Evolutionary conservation across 2,888 invertebrate genomes (phyloP).

Genomic region (Drosophila infuscata): DNA sequence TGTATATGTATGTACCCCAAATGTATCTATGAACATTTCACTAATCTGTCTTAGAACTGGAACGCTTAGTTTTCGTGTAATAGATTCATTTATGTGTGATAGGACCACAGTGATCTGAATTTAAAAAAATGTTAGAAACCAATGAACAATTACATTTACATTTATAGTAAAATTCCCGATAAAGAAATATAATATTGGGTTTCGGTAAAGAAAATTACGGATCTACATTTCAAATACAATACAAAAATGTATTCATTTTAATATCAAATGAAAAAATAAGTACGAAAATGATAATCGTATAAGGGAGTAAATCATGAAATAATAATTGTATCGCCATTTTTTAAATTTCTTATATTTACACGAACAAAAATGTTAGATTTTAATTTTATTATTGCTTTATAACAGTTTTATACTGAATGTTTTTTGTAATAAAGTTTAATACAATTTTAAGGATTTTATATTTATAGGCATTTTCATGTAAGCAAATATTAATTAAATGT

Average conservation of each 20-base stretch:
- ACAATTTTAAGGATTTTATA: slow-evolving; percentile 5
- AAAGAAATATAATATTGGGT: slow-evolving; percentile 7
- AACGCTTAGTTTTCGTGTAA: slow-evolving; percentile 30
- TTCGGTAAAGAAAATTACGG: slow-evolving; percentile 5
- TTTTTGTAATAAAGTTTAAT: slow-evolving; percentile 33
- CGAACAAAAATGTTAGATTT: slow-evolving; percentile 40
- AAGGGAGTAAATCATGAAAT: slow-evolving; percentile 15
- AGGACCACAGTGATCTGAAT: slow-evolving; percentile 38
- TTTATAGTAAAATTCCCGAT: slow-evolving; percentile 17
- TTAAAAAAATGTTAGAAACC: slow-evolving; percentile 15
- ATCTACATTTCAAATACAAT: slow-evolving; percentile 11
- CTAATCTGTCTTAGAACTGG: slow-evolving; percentile 39
- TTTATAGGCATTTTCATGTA: neutral
- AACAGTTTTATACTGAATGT: slow-evolving; percentile 30
- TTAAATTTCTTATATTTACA: slow-evolving; percentile 21
- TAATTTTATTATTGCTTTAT: slow-evolving; percentile 20
- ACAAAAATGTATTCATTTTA: slow-evolving; percentile 9
- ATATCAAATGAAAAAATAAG: slow-evolving; percentile 9
- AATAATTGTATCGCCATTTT: slow-evolving; percentile 29
- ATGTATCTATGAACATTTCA: slow-evolving; percentile 46
- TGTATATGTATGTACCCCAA: slow-evolving; percentile 39
- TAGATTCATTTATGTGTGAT: slow-evolving; percentile 42
- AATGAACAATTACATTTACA: slow-evolving; percentile 25
- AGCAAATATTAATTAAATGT: neutral
- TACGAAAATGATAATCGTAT: slow-evolving; percentile 15